phyloP scores from a whole-genome alignment of 2,888 invertebrate species.

The Amphipyra berbera region DNA sequence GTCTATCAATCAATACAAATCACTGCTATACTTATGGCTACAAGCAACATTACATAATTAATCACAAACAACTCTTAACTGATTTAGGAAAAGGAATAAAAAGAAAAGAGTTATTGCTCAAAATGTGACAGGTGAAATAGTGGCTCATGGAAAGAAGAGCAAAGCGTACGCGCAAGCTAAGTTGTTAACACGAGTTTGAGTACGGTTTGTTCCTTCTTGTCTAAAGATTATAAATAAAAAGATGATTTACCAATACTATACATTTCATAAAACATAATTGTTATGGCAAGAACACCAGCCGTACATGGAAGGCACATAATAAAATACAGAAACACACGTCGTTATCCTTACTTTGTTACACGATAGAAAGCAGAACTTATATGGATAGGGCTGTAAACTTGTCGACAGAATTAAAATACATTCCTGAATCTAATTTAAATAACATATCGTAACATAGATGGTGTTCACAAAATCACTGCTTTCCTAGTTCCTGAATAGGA shows the following conservation, averaged over 20 bases:
- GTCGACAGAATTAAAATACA: not conserved
- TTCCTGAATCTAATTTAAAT: not conserved
- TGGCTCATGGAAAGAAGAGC: not conserved
- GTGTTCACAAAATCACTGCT: no score
- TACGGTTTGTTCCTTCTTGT: constrained; percentile 3
- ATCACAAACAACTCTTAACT: constrained; percentile 1
- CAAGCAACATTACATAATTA: not conserved
- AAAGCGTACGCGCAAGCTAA: constrained; percentile 27
- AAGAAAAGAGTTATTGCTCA: constrained; percentile 4
- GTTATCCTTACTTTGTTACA: constrained; percentile 2
- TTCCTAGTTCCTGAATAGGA: not conserved
- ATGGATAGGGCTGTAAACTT: not conserved
- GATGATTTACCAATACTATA: constrained; percentile 6
- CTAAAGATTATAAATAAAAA: constrained; percentile 7
- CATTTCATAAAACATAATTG: constrained; percentile 19
- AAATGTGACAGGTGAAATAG: constrained; percentile 22
- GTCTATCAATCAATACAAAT: no score
- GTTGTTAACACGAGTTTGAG: not conserved
- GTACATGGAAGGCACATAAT: constrained; percentile 4
- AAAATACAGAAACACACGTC: constrained; percentile 5
- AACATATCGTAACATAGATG: no score
- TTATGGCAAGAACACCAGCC: not conserved
- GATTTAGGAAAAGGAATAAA: not conserved
- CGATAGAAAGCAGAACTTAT: constrained; percentile 1
- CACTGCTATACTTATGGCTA: not conserved